These are phyloP conservation scores for Petrocephalus microphthalmus DNA, from an alignment of 2,113 vertebrate species.

Conservation along the genomic window DNA sequence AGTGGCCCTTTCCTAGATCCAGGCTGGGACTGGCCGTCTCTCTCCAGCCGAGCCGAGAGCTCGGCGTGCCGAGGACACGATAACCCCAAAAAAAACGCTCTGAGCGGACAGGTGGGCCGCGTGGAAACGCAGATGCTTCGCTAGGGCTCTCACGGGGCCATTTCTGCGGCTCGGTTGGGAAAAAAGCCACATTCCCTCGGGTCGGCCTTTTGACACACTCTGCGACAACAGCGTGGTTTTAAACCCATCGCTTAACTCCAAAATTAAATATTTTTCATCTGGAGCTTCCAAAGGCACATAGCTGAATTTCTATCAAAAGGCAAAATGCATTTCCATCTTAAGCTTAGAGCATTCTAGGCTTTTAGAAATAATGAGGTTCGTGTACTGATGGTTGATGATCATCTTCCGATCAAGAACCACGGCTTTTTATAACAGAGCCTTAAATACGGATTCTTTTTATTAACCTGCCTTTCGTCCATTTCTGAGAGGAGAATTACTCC, in stretches of 20 bases:
- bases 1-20: not conserved
- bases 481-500: slow-evolving; percentile 4
- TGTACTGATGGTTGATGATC: not conserved
- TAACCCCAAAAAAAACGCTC: not conserved
- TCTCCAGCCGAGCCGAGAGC: not conserved
- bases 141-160: not conserved
- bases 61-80: not conserved
- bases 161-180: not conserved
- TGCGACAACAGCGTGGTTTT: not conserved
- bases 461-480: not conserved
- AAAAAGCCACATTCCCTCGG: not conserved
- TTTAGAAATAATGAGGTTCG: not conserved
- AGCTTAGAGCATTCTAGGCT: not conserved
- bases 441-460: not conserved
- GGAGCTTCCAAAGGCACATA: not conserved
- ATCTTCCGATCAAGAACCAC: not conserved
- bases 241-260: not conserved
- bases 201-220: too few species aligned
- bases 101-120: not conserved
- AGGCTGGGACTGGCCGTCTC: not conserved
- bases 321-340: not conserved
- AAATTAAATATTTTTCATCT: not conserved
- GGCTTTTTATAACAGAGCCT: not conserved
- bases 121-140: too few species aligned
- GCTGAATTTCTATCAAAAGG: not conserved